Evolutionary conservation across 2,113 vertebrate species (phyloP), one percentile per base, ranked within the genome.

Genomic region (Acanthisitta chloris): DNA sequence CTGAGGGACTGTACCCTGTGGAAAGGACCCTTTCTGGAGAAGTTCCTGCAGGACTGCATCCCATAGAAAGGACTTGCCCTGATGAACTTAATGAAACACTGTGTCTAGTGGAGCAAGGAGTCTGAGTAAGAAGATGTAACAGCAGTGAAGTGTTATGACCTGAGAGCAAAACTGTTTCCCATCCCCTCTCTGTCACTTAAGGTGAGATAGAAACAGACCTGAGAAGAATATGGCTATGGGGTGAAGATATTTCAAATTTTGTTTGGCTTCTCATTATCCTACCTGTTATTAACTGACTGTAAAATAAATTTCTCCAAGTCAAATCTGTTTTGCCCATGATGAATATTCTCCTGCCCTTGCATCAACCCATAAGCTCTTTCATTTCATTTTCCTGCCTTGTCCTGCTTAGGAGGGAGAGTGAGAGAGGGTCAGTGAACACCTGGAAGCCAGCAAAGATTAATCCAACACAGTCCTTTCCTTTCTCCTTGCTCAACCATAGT

Each of bases 31-130:
- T 31, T 36, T 36, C n/a, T 76, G 29, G 17, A 48, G 29, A n/a
- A 76, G 42, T 67, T 81, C 17, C 36, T 81, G 8, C 16, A 67
- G 28, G 40, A 18, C 5, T 45, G 3, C 29, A 20, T 85, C 12
- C 31, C 5, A 2, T 43, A 38, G 46, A 40, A 78, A 54, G 21
- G 6, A 76, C 6, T 3, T 43, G 4, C 0, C 0, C 17, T 31
- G 17, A 21, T 81, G 57, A 73, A 49, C 20, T 48, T 78, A 2
- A 43, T 29, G 28, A 49, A 59, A 13, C 8, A 38, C 23, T 62
- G 19, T 11, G 6, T 45, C 54, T 21, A 7, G 0, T 49, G 18
- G 12, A 80, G 12, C 9, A 49, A 25, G 26, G 21, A 51, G 10
- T 24, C 19, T 66, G 38, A 76, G 15, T 33, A 16, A 34, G 18